Base-by-base conservation (phyloP, 2,113 vertebrate genomes). In the Oxyura jamaicensis region DNA sequence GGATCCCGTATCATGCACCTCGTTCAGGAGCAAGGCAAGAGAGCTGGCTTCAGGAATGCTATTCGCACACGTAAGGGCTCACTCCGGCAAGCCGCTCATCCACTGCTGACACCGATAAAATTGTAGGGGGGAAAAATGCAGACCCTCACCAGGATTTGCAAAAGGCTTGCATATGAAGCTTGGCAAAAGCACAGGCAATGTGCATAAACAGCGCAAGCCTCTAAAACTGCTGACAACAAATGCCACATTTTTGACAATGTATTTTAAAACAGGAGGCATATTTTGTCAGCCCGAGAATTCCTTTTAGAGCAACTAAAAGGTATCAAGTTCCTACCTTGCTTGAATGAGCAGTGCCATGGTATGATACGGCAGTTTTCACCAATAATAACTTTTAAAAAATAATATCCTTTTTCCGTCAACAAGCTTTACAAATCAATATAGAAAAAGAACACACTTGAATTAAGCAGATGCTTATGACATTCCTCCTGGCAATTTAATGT, bases 381-480 rank as follows among this genome's bases (percentile, higher is more conserved):
- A 67, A 73, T 63, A 86, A 29, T 62, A 58, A 14, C 6, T 63
- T 89, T 85, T 48, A 25, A 6, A 8, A 89, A 90, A 86, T n/a
- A 91, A 80, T 87, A 77, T 18, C 58, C 50, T 71, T 77, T 93
- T 89, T 42, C 20, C 42, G 48, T 88, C 36, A 89, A 94, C 35
- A 76, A 92, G 48, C 39, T 84, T 90, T 92, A 86, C 48, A 74
- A 72, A 83, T 44, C 56, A 72, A 28, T 52, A 62, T 8, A 88
- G 65, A 29, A 56, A 92, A 91, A 76, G 65, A 68, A 77, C 65
- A 74, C 77, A 65, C 48, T 79, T 93, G 76, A 83, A 90, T 95
- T 95, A 97, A 91, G 73, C 48, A 95, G 88, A 97, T 78, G 67
- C 77, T 94, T 96, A 62, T 76, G 48, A 90, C 66, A 91, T 95